phyloP scores from a whole-genome alignment of 2,888 invertebrate genomes.

The Leucophenga maculata region DNA sequence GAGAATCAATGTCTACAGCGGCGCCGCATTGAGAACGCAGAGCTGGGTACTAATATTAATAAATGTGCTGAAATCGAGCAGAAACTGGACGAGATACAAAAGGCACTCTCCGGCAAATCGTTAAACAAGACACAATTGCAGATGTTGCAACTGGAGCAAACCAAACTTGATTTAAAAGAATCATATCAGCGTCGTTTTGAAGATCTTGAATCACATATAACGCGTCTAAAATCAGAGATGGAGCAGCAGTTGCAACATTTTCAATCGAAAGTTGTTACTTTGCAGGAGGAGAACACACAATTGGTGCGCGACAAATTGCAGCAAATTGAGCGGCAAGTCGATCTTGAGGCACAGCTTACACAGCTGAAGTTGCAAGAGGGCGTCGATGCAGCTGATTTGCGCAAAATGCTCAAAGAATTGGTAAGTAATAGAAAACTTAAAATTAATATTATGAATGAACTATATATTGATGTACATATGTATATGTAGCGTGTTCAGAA shows the following conservation, averaged over 20 bases:
- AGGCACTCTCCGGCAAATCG: neutral
- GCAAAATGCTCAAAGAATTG: constrained; percentile 78
- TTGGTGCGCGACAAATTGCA: constrained; percentile 71
- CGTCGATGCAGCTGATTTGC: constrained; percentile 75
- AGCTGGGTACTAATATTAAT: neutral
- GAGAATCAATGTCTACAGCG: constrained; percentile 76
- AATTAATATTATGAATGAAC: too few relatives aligned
- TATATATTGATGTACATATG: neutral
- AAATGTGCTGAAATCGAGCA: neutral
- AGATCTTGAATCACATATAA: constrained; percentile 53
- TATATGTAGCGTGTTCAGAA: constrained; percentile 49
- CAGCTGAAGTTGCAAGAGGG: constrained; percentile 30
- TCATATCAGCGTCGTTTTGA: constrained; percentile 33
- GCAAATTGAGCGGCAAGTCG: constrained; percentile 51
- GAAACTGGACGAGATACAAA: neutral
- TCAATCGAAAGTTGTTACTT: constrained; percentile 71
- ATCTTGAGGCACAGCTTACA: constrained; percentile 56
- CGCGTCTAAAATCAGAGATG: constrained; percentile 43
- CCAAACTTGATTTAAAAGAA: constrained; percentile 41
- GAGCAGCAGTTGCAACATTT: constrained; percentile 47
- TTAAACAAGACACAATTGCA: constrained; percentile 28
- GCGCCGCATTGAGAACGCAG: constrained; percentile 48
- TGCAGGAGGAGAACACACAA: constrained; percentile 70
- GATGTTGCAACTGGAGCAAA: constrained; percentile 28
- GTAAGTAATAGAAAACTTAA: constrained; percentile 64